Conservation (phyloP, 2,113 vertebrate genomes). For the Ornithorhynchus anatinus region DNA sequence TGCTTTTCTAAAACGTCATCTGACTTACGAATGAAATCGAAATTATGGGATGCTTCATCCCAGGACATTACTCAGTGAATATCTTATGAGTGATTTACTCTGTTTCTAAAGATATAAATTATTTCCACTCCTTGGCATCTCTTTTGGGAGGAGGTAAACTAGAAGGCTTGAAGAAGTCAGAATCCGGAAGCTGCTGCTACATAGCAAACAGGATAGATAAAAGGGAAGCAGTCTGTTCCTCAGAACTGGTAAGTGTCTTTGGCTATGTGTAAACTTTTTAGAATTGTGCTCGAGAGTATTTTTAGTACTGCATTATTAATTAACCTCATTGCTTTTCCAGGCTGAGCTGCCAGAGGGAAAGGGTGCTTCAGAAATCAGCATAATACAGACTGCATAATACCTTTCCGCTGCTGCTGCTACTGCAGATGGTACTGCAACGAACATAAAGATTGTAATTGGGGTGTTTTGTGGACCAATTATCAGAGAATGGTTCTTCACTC, state of each 20-base stretch:
- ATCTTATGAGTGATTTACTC: constrained; percentile 19
- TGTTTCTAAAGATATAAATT: constrained; percentile 18
- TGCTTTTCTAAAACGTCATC: not conserved
- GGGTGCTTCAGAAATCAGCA: not conserved
- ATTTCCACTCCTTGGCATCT: constrained; percentile 3
- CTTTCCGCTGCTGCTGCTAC: not conserved
- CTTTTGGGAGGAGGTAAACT: not conserved
- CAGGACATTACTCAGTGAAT: constrained; percentile 9
- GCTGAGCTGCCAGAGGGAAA: not conserved
- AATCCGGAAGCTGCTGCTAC: not conserved
- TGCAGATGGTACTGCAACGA: too few species aligned
- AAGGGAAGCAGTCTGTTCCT: not conserved
- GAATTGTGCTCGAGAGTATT: too few species aligned
- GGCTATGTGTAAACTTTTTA: not conserved
- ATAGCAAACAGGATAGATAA: not conserved
- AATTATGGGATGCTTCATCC: not conserved
- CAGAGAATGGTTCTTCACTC: not conserved
- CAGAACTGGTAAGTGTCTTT: not conserved
- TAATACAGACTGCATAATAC: not conserved
- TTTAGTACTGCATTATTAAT: not conserved
- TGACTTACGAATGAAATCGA: not conserved
- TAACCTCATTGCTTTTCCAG: not conserved
- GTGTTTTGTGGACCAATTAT: not conserved
- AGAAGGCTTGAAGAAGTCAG: not conserved
- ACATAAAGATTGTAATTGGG: not conserved